These are phyloP conservation scores for Salvator merianae DNA, from an alignment of 2,113 vertebrate genomes.

Conservation along the genomic window DNA sequence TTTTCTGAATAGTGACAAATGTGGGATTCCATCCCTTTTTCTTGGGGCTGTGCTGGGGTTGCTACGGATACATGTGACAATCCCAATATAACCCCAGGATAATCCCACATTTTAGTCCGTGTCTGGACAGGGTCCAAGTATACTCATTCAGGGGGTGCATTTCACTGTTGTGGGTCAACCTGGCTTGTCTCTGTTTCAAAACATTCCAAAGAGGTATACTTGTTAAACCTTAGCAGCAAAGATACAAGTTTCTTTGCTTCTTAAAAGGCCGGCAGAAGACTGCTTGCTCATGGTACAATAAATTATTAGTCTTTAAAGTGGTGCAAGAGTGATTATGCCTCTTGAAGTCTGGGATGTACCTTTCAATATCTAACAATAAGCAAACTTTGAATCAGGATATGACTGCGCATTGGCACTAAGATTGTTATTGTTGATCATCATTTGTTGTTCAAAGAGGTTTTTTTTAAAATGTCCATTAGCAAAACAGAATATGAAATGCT, in stretches of 20 bases:
- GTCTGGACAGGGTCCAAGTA: too few species aligned
- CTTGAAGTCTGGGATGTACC: not conserved
- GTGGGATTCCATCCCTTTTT: too few species aligned
- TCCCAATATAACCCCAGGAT: too few species aligned
- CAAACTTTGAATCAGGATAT: not conserved
- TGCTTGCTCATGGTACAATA: not conserved
- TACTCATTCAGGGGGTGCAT: too few species aligned
- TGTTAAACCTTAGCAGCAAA: not conserved
- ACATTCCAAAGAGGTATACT: not conserved
- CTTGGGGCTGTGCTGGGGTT: too few species aligned
- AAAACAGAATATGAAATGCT: not conserved
- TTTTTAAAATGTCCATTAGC: not conserved
- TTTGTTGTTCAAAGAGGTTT: not conserved
- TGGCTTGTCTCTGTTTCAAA: too few species aligned
- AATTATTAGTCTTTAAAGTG: not conserved
- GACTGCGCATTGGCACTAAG: not conserved
- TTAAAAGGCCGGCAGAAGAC: not conserved
- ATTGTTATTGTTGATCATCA: not conserved
- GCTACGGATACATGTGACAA: too few species aligned
- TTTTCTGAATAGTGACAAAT: too few species aligned
- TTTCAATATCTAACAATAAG: not conserved
- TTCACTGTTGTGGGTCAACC: too few species aligned
- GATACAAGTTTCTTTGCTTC: not conserved
- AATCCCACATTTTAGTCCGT: too few species aligned
- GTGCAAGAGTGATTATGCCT: not conserved